These are phyloP conservation scores for Dipodomys ordii DNA, from an alignment of 2,113 vertebrate species.

Conservation along the genomic window DNA sequence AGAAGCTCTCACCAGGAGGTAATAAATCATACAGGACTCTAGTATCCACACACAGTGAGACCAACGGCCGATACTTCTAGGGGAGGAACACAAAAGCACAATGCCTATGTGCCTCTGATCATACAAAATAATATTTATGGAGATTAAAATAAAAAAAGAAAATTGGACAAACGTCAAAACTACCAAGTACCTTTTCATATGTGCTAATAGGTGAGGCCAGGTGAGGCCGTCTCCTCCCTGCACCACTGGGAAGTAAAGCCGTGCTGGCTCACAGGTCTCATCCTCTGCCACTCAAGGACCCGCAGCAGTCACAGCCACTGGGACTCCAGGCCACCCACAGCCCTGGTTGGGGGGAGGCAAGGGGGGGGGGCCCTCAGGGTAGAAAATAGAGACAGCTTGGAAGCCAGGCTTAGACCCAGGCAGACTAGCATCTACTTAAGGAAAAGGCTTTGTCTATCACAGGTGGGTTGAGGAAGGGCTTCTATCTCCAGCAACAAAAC, in stretches of 20 bases:
- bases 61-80: no score
- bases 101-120: no score
- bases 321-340: neutral
- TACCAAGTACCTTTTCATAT: neutral
- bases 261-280: neutral
- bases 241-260: no score
- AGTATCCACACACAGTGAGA: no score
- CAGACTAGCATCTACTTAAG: neutral
- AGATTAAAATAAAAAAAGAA: no score
- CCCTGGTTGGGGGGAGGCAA: neutral
- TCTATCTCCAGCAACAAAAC: neutral
- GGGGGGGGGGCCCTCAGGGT: neutral
- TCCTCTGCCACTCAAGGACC: neutral
- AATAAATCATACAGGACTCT: no score
- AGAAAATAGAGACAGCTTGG: neutral
- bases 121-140: no score
- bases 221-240: neutral
- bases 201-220: neutral
- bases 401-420: neutral
- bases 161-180: neutral
- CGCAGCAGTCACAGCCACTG: neutral
- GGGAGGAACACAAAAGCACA: no score
- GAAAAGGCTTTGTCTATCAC: no score
- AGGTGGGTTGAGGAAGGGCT: neutral
- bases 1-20: no score